Base-by-base conservation (phyloP, 2,113 vertebrate genomes). In the Cololabis saira region DNA sequence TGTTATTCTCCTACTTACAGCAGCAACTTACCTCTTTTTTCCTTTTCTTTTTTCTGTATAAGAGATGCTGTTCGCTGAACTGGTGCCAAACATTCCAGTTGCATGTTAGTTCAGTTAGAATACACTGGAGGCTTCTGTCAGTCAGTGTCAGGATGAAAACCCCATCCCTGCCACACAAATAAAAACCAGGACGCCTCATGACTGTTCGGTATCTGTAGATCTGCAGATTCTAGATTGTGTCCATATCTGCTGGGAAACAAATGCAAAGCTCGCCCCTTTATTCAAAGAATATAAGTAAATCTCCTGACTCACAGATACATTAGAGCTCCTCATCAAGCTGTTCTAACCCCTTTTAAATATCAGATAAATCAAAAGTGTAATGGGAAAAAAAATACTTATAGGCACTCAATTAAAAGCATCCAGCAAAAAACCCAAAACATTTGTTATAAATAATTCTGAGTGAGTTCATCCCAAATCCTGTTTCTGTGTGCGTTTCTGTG, bases 1-100 rank as follows among this genome's bases (percentile, higher is more conserved):
- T 86, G 85, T 87, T 87, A 79, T 89, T 85, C 67, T 76, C 77
- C 83, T 61, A 81, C 82, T 83, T 87, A 63, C 40, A 80, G 82
- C 76, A 59, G 75, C 55, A 81, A 73, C 81, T 76, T 83, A 83
- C 74, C 79, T 88, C 78, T 24, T 82, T 77, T 71, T 52, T 33
- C 42, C 64, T 61, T 27, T 64, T 37, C 54, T 53, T 50, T 64
- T 43, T 48, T 14, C 16, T 66, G 37, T 49, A 54, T 50, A 47
- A 65, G 24, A 27, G 59, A 73, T 17, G 17, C 44, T 70, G 62
- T 54, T 64, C 61, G 33, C 48, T 62, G 58, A 76, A 67, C 67
- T 61, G 1, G 33, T 84, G 87, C 83, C 76, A 80, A 52, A 44
- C 40, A 13, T 65, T 74, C 77, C 61, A 58, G 60, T 22, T 74